Evolutionary conservation across 2,113 vertebrate species (phyloP).

Genomic region (Calidris pygmaea): DNA sequence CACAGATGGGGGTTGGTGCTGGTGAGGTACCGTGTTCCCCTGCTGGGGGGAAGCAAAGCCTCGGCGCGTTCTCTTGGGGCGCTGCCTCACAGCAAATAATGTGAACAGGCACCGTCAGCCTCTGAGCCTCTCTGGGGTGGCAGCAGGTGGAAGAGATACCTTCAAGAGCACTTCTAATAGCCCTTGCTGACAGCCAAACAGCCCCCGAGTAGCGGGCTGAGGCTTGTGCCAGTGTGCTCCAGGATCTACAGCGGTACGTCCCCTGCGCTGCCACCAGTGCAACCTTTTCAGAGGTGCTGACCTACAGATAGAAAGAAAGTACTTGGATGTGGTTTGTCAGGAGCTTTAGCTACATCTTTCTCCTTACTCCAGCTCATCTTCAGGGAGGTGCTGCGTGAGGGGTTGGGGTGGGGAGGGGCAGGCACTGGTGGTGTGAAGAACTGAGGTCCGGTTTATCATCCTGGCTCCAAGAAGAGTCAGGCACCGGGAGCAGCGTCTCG

Average conservation of each 20-base stretch:
- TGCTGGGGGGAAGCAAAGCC: background rate
- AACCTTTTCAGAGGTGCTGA: background rate
- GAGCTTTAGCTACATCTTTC: background rate
- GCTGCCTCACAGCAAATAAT: background rate
- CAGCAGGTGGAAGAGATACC: too few relatives aligned
- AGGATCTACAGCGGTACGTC: background rate
- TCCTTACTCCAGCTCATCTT: background rate
- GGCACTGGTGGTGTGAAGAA: background rate
- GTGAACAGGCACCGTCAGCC: background rate
- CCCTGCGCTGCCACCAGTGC: background rate
- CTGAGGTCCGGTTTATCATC: background rate
- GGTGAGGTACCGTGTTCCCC: background rate
- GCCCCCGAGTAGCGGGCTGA: background rate
- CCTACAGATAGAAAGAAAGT: background rate
- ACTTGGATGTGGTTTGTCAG: background rate
- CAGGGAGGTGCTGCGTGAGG: background rate
- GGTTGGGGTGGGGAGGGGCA: background rate
- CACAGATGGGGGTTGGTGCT: background rate
- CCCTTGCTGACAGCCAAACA: background rate
- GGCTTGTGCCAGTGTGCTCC: background rate
- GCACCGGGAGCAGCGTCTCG: background rate
- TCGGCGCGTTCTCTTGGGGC: rapidly evolving
- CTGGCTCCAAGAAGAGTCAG: background rate
- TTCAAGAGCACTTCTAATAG: background rate
- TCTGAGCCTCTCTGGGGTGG: background rate